Percentiles rank a stretch among this genome's conserved stretches.
These are phyloP conservation scores for Sylvicapra grimmia DNA, from an alignment of 2,113 vertebrate species.

Conservation along the genomic window DNA sequence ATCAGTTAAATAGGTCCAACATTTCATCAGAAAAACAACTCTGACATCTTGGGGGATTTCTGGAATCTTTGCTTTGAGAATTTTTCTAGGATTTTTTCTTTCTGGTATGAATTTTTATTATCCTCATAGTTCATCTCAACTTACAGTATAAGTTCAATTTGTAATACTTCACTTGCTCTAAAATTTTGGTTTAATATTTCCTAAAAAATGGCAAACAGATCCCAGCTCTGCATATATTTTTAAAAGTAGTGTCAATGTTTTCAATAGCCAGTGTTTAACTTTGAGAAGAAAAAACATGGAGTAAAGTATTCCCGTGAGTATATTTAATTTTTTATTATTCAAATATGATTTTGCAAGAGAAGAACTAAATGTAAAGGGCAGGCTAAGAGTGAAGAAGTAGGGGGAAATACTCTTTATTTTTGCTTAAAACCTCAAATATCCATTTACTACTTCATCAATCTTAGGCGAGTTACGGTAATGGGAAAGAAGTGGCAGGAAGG, in stretches of 20 bases:
- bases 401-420: background rate
- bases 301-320: background rate
- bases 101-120: conserved; percentile 50
- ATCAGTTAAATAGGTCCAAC: background rate
- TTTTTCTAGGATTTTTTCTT: conserved; percentile 12
- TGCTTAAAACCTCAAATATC: background rate
- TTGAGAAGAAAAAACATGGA: conserved; percentile 32
- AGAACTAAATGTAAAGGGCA: background rate
- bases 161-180: conserved; percentile 35
- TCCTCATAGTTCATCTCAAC: conserved; percentile 39
- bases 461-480: background rate
- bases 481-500: background rate
- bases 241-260: conserved; percentile 4
- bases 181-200: conserved; percentile 40
- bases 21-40: conserved; percentile 19
- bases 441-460: background rate
- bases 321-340: conserved; percentile 29
- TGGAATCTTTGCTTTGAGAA: conserved; percentile 13
- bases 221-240: conserved; percentile 19
- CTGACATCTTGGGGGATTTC: conserved; percentile 1
- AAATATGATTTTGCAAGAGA: conserved; percentile 41
- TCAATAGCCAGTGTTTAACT: conserved; percentile 10
- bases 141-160: conserved; percentile 12
- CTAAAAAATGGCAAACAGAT: conserved; percentile 36
- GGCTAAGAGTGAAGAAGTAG: background rate